These are phyloP conservation scores for Mastomys coucha DNA, from an alignment of 2,113 vertebrate species.

Conservation along the genomic window DNA sequence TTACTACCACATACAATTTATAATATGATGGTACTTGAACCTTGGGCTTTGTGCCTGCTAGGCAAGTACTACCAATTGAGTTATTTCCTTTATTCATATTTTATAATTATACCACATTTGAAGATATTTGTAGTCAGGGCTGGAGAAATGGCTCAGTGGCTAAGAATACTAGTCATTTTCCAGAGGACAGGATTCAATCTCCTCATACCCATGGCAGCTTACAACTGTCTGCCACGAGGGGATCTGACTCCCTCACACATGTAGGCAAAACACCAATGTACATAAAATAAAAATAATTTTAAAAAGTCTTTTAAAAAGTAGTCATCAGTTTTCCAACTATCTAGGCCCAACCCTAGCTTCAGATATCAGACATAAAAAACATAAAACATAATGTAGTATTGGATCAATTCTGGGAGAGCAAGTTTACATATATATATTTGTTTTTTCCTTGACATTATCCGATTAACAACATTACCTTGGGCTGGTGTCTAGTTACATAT, in stretches of 20 bases:
- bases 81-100: background rate
- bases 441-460: slow-evolving; percentile 9
- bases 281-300: too few species aligned
- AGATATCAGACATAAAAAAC: background rate
- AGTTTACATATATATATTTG: background rate
- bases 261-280: too few species aligned
- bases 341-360: background rate
- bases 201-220: too few species aligned
- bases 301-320: background rate
- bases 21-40: background rate
- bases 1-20: background rate
- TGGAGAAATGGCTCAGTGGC: background rate
- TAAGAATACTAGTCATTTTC: too few species aligned
- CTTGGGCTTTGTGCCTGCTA: background rate
- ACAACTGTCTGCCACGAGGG: too few species aligned
- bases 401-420: slow-evolving; percentile 14
- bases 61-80: background rate
- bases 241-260: too few species aligned
- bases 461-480: background rate
- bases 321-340: background rate
- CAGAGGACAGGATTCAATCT: too few species aligned
- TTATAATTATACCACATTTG: slow-evolving; percentile 36
- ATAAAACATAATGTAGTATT: slow-evolving; percentile 5
- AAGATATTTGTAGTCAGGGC: background rate
- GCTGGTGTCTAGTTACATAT: background rate